phyloP scores from a whole-genome alignment of 2,797 vertebrate genomes.

The Apogon talboti region DNA sequence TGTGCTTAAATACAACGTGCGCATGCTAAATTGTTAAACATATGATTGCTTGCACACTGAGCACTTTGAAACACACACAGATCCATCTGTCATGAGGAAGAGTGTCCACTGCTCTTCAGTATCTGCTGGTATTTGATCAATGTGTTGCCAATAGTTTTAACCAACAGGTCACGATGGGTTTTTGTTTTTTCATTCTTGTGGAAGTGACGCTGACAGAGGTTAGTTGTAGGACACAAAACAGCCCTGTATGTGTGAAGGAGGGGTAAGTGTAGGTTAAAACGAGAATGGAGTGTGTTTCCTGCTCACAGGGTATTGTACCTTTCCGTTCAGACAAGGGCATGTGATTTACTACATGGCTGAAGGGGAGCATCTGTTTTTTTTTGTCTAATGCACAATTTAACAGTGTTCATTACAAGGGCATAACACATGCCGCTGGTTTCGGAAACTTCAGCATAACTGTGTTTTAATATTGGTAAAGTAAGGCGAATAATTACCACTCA shows the following conservation, averaged over 20 bases:
- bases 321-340: constrained; percentile 69
- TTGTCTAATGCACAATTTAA: constrained; percentile 76
- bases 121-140: constrained; percentile 61
- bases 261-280: constrained; percentile 70
- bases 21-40: constrained; percentile 10
- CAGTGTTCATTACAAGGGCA: constrained; percentile 78
- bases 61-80: constrained; percentile 59
- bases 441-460: constrained; percentile 75
- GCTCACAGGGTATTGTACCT: constrained; percentile 60
- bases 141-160: constrained; percentile 53
- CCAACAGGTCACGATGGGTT: constrained; percentile 56
- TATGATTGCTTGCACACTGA: constrained; percentile 44
- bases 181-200: constrained; percentile 23
- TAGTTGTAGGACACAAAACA: constrained; percentile 71
- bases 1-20: background rate
- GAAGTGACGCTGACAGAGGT: constrained; percentile 65
- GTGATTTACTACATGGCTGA: constrained; percentile 80
- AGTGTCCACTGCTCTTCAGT: constrained; percentile 43
- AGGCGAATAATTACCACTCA: constrained; percentile 60
- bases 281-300: constrained; percentile 58
- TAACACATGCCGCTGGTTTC: constrained; percentile 73
- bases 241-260: constrained; percentile 46
- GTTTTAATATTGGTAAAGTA: constrained; percentile 73
- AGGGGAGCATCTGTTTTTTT: constrained; percentile 75
- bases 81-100: constrained; percentile 61